phyloP scores from a whole-genome alignment of 2,797 vertebrate genomes.

The Pipistrellus pygmaeus region DNA sequence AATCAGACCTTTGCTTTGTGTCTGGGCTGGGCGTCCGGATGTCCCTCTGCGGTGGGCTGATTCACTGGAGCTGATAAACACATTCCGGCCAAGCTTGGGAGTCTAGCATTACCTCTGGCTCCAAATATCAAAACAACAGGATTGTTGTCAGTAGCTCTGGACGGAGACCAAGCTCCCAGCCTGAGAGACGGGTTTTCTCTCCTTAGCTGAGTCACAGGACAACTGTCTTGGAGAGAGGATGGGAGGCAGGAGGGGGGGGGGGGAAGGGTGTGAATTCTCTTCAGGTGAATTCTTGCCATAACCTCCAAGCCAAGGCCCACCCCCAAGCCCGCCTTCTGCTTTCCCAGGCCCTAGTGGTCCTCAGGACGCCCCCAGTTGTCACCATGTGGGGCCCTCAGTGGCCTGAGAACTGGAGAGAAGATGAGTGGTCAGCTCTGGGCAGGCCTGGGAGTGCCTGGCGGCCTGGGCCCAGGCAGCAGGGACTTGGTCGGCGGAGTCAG shows the following conservation, averaged over 20 bases:
- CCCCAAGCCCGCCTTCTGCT: neutral
- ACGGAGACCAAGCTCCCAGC: neutral
- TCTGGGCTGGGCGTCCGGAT: constrained; percentile 79
- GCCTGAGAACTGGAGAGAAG: neutral
- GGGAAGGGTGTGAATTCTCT: neutral
- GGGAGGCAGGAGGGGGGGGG: neutral
- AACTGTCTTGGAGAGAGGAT: neutral
- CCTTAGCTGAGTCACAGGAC: neutral
- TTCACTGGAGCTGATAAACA: constrained; percentile 78
- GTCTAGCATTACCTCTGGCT: constrained; percentile 73
- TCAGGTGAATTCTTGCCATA: neutral
- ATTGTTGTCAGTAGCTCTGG: constrained; percentile 69
- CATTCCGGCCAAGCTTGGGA: constrained; percentile 60
- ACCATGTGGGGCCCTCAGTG: neutral
- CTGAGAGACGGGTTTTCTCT: constrained; percentile 56
- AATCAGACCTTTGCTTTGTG: constrained; percentile 87
- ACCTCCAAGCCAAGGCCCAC: neutral
- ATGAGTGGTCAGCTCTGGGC: neutral
- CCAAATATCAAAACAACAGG: constrained; percentile 63
- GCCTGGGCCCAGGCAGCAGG: neutral
- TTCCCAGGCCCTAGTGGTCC: neutral
- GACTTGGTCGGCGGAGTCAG: neutral
- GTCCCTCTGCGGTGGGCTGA: constrained; percentile 83
- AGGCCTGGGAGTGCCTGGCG: neutral
- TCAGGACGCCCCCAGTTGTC: neutral